phyloP scores from a whole-genome alignment of 2,888 invertebrate species.

The Eudemis profundana region DNA sequence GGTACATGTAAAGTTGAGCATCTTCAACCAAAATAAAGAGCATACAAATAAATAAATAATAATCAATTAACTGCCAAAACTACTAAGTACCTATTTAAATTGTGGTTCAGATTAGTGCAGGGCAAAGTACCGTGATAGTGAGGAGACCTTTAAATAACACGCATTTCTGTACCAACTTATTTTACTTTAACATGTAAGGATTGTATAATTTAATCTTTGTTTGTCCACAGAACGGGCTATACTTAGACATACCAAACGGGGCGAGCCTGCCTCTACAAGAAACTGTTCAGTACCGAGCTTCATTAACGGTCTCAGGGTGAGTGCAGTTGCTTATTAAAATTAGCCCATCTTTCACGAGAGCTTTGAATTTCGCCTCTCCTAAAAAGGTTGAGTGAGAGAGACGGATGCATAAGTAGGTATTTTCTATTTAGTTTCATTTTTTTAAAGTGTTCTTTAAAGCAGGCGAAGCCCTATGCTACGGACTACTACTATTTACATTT shows the following conservation, averaged over 20 bases:
- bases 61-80: no score
- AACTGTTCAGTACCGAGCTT: background rate
- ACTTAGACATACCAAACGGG: conserved; percentile 5
- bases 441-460: no score
- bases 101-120: no score
- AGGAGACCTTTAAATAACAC: no score
- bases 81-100: no score
- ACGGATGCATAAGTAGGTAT: background rate
- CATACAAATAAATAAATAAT: no score
- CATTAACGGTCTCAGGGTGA: conserved; percentile 4
- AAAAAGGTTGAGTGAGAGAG: background rate
- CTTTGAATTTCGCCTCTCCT: background rate
- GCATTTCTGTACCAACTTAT: background rate
- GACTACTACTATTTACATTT: no score
- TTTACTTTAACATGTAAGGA: background rate
- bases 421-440: no score
- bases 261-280: background rate
- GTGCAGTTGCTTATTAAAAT: conserved; percentile 1
- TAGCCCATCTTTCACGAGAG: background rate
- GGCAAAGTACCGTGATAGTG: no score
- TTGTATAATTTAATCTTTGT: background rate
- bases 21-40: no score
- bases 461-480: no score
- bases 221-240: conserved; percentile 35
- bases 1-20: no score